These are phyloP conservation scores for Hirtodrosophila trivittata DNA, from an alignment of 2,888 invertebrate species.

Conservation along the genomic window DNA sequence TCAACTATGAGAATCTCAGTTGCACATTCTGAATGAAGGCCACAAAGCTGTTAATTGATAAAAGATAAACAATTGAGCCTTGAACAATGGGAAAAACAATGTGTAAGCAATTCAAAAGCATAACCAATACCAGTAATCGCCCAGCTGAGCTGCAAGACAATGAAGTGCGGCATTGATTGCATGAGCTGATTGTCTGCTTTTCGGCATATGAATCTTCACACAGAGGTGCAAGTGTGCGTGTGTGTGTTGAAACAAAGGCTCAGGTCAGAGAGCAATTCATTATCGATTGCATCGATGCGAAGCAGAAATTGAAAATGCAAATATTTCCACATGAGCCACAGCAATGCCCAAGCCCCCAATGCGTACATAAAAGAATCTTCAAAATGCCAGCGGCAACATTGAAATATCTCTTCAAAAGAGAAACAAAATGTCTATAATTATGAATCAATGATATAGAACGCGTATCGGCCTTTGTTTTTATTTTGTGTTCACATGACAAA, in stretches of 20 bases:
- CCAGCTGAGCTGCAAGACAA: conserved; percentile 19
- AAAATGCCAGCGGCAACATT: conserved; percentile 11
- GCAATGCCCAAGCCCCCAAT: conserved; percentile 16
- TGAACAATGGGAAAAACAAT: conserved; percentile 16
- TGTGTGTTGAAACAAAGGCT: conserved; percentile 3
- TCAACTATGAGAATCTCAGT: too few species aligned
- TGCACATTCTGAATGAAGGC: too few species aligned
- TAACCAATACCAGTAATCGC: not conserved
- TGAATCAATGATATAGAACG: conserved; percentile 33
- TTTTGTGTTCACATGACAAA: conserved; percentile 34
- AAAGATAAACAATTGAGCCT: conserved; percentile 29
- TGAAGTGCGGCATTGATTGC: conserved; percentile 24
- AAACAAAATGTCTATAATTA: conserved; percentile 33
- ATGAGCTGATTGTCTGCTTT: conserved; percentile 27
- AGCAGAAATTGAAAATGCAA: conserved; percentile 42
- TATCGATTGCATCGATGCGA: conserved; percentile 63
- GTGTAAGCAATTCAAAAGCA: conserved; percentile 6
- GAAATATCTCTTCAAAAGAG: not conserved
- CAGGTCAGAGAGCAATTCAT: conserved; percentile 40
- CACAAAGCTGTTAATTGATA: conserved; percentile 36
- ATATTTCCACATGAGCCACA: conserved; percentile 22
- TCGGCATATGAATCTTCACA: conserved; percentile 46
- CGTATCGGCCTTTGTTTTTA: conserved; percentile 9
- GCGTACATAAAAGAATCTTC: conserved; percentile 11
- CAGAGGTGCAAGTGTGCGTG: conserved; percentile 32